Evolutionary conservation across 2,113 vertebrate species (phyloP).

Genomic region (Merops nubicus): DNA sequence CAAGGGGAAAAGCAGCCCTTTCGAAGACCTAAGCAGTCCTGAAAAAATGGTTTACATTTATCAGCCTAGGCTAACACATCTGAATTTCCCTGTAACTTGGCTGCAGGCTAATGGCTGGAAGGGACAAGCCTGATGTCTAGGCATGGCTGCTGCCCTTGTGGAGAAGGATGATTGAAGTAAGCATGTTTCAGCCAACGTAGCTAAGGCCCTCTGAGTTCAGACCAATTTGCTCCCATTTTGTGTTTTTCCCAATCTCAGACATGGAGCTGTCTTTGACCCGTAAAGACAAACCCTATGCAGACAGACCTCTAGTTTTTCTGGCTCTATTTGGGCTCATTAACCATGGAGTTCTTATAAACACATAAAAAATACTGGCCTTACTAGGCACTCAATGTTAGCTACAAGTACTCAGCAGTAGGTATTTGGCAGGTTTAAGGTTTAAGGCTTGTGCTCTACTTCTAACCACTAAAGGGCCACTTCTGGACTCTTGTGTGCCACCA

Average conservation of each 20-base stretch:
- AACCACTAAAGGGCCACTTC: constrained; percentile 49
- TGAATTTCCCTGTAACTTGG: not conserved
- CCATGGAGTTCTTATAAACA: not conserved
- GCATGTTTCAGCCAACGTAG: not conserved
- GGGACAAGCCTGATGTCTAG: not conserved
- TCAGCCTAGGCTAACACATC: not conserved
- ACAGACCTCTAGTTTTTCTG: not conserved
- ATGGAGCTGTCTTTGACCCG: not conserved
- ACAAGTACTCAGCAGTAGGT: constrained; percentile 27
- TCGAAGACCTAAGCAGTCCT: not conserved
- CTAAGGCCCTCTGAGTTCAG: not conserved
- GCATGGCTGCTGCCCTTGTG: not conserved
- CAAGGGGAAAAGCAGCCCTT: not conserved
- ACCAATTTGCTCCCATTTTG: not conserved
- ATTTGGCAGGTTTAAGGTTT: constrained; percentile 45
- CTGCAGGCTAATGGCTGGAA: not conserved
- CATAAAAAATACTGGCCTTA: not conserved
- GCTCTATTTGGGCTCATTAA: not conserved
- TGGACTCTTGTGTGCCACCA: not conserved
- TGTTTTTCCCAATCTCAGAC: not conserved
- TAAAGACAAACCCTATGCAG: not conserved
- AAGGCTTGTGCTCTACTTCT: constrained; percentile 73
- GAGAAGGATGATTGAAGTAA: not conserved
- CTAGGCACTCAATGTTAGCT: constrained; percentile 42
- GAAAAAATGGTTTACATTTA: not conserved